Percentiles rank a stretch among this genome's conserved stretches.
These are phyloP conservation scores for Mola mola DNA, from an alignment of 2,113 vertebrate species.

Conservation along the genomic window DNA sequence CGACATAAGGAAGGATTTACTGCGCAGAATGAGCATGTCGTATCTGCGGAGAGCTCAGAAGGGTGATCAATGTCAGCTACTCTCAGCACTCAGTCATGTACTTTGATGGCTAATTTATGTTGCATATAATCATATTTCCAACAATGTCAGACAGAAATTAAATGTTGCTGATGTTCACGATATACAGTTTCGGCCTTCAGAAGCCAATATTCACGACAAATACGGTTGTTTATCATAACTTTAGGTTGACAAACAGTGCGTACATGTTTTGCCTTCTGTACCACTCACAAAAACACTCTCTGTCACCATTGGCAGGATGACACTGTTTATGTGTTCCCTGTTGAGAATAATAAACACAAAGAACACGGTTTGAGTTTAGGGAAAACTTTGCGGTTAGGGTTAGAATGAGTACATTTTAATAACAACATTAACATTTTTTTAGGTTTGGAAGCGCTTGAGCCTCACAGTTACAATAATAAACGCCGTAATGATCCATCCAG, in stretches of 20 bases:
- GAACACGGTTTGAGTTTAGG: too few species aligned
- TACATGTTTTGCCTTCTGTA: too few species aligned
- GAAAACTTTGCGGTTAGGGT: too few species aligned
- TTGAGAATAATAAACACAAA: too few species aligned
- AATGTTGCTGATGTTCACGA: not conserved
- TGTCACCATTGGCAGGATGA: not conserved
- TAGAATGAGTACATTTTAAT: too few species aligned
- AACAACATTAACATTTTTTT: too few species aligned
- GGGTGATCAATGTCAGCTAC: too few species aligned
- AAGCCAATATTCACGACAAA: not conserved
- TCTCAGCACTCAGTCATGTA: not conserved
- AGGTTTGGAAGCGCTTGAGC: too few species aligned
- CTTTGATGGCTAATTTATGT: not conserved
- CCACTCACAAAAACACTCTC: not conserved
- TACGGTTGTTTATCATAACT: not conserved
- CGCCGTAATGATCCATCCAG: too few species aligned
- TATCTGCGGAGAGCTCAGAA: not conserved
- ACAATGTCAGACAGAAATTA: not conserved
- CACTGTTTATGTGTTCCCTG: not conserved
- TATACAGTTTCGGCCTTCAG: not conserved
- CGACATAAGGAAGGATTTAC: conserved; percentile 4
- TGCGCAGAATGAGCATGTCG: not conserved
- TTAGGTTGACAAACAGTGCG: too few species aligned
- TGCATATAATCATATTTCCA: not conserved
- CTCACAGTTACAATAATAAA: too few species aligned